phyloP scores from a whole-genome alignment of 1,140 invertebrate species.

The Hesperophylax magnus region DNA sequence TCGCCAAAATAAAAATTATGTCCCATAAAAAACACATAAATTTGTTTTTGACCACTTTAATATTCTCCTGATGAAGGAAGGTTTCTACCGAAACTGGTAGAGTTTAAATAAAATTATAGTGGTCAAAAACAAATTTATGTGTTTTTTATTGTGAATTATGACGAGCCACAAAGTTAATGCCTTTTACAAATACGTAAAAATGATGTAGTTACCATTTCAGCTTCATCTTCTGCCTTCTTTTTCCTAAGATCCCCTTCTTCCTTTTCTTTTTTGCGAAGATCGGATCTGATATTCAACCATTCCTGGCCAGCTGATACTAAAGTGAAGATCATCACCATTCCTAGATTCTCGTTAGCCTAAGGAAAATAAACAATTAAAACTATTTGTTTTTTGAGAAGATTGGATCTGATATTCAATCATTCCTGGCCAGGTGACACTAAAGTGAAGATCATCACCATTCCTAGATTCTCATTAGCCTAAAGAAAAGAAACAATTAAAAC shows the following conservation, averaged over 20 bases:
- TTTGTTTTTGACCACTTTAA: too few relatives aligned
- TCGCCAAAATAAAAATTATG: background rate
- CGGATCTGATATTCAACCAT: slow-evolving; percentile 90
- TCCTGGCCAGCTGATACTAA: slow-evolving; percentile 94
- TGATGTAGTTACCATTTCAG: slow-evolving; percentile 78
- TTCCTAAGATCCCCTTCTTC: slow-evolving; percentile 81
- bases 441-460: slow-evolving; percentile 98
- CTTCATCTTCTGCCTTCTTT: slow-evolving; percentile 85
- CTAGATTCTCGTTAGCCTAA: slow-evolving; percentile 89
- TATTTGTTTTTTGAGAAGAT: slow-evolving; percentile 80
- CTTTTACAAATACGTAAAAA: too few relatives aligned
- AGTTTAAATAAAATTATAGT: too few relatives aligned
- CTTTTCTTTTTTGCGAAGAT: slow-evolving; percentile 79
- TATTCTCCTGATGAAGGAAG: too few relatives aligned
- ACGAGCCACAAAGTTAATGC: too few relatives aligned
- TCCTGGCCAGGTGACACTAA: slow-evolving; percentile 94
- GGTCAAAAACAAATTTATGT: too few relatives aligned
- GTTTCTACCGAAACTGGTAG: too few relatives aligned
- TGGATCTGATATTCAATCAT: slow-evolving; percentile 90
- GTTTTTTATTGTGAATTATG: too few relatives aligned
- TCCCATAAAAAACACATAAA: too few relatives aligned
- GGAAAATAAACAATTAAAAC: slow-evolving; percentile 45
- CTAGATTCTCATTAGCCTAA: slow-evolving; percentile 89
- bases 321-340: slow-evolving; percentile 98
- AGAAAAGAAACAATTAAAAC: slow-evolving; percentile 50